phyloP scores from a whole-genome alignment of 2,888 invertebrate species.

The Antheraea yamamai region DNA sequence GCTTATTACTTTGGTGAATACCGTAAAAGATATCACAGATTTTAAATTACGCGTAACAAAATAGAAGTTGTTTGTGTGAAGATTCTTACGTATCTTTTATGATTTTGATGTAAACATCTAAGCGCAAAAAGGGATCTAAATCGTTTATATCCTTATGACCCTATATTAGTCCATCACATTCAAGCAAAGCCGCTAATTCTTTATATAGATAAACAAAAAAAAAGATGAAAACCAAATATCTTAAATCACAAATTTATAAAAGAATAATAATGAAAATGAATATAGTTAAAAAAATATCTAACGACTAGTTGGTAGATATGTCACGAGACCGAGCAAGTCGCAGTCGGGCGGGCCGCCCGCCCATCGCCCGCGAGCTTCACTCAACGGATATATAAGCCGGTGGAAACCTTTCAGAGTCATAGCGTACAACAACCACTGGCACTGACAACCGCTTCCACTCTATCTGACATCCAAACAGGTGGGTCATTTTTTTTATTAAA shows the following conservation, averaged over 20 bases:
- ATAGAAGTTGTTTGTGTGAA: no score
- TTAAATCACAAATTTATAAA: neutral
- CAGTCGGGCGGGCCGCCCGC: conserved; percentile 40
- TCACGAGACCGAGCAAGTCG: conserved; percentile 16
- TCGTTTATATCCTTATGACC: no score
- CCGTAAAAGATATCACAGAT: no score
- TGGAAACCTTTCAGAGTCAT: conserved; percentile 50
- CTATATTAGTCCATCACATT: no score
- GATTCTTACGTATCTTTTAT: no score
- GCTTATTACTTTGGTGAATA: no score
- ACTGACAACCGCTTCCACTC: conserved; percentile 46
- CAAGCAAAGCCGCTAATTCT: no score
- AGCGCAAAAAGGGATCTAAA: no score
- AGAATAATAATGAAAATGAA: neutral
- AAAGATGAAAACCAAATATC: neutral
- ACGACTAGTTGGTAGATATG: conserved; percentile 1
- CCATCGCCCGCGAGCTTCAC: conserved; percentile 37
- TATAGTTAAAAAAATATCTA: neutral
- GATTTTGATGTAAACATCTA: no score
- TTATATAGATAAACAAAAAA: neutral
- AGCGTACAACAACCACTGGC: conserved; percentile 56
- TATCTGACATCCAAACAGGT: conserved; percentile 48
- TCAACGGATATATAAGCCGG: conserved; percentile 62
- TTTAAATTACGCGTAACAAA: no score
- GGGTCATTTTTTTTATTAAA: conserved; percentile 29